Base-by-base conservation (phyloP, 2,113 vertebrate genomes). In the Notothenia rossii region DNA sequence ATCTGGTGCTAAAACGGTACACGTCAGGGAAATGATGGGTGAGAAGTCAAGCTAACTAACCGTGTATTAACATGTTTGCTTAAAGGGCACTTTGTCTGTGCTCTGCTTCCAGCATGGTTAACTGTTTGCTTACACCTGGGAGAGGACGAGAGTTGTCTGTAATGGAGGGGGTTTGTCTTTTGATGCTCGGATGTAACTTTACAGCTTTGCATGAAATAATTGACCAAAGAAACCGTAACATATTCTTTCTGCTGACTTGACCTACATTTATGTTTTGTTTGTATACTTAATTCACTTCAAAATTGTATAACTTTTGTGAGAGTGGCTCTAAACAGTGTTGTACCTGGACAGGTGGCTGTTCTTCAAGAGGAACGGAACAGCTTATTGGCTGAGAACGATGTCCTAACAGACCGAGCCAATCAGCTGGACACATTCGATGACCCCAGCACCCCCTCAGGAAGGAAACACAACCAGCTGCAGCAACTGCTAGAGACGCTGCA, bases 281-380 rank as follows among this genome's bases (percentile, higher is more conserved):
- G 20, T 18, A 45, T 56, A 45, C 63, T 60, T 46, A 55, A 25
- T 72, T 33, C 36, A 49, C 12, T 0, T 40, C 7, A 71, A 18
- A 18, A 40, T 55, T 56, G 9, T 40, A 18, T 3, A 56, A 13
- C 9, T 17, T 55, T 17, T 29, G 3, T 5, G 3, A 18, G 11
- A 64, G 13, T 50, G 2, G 4, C 9, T 83, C 15, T 55, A 15
- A 82, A 82, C 12, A 1, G 49, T 29, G n/a, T 40, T 69, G 15
- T 75, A 8, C 55, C 73, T 69, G 65, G 11, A 75, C 92, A 99
- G 98, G 98, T 99, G 86, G 94, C 97, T 36, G 91, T 96, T 40
- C 96, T 99, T 83, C 97, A 98, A 72, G 98, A 99, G 74, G 98
- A 99, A 84, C 96, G 96, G 78, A 98, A 95, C 91, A 97, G 96